A percentile compares a stretch with the other conserved stretches of the same genome.
Evolutionary conservation across 2,113 vertebrate species (phyloP).

Genomic region (Spermophilus dauricus): DNA sequence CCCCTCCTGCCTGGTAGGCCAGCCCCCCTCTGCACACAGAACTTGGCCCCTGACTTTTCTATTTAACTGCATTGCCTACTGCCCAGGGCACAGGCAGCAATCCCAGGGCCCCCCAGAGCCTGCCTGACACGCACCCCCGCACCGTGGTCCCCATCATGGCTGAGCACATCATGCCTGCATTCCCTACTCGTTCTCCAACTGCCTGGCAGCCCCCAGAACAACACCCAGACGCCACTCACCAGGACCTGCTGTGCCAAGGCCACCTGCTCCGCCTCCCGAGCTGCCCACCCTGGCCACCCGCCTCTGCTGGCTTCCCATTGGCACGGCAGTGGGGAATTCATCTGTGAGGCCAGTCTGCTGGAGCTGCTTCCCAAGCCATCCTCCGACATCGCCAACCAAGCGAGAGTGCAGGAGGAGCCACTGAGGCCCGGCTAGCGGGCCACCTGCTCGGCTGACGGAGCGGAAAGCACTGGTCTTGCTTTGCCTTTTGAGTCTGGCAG

Average conservation of each 20-base stretch:
- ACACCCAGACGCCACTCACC: neutral
- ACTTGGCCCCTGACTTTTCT: neutral
- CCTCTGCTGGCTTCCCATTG: conserved; percentile 38
- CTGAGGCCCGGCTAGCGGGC: conserved; percentile 34
- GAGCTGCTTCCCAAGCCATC: conserved; percentile 36
- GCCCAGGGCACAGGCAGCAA: neutral
- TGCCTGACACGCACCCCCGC: neutral
- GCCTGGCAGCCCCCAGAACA: neutral
- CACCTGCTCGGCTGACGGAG: conserved; percentile 61
- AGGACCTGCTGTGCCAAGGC: conserved; percentile 48
- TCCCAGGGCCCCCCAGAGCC: neutral
- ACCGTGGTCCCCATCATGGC: neutral
- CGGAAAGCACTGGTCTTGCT: conserved; percentile 38
- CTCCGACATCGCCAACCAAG: conserved; percentile 66
- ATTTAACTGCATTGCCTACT: neutral
- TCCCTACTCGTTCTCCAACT: neutral
- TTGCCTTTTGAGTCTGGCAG: conserved; percentile 53
- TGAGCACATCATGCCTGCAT: neutral
- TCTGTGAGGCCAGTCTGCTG: conserved; percentile 64
- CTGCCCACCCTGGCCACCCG: neutral
- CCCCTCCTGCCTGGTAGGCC: no score
- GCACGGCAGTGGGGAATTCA: conserved; percentile 51
- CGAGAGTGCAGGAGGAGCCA: neutral
- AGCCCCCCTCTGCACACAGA: neutral
- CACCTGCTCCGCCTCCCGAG: conserved; percentile 72